Evolutionary conservation across 2,113 vertebrate species (phyloP).

Genomic region (Speoplatyrhinus poulsoni): DNA sequence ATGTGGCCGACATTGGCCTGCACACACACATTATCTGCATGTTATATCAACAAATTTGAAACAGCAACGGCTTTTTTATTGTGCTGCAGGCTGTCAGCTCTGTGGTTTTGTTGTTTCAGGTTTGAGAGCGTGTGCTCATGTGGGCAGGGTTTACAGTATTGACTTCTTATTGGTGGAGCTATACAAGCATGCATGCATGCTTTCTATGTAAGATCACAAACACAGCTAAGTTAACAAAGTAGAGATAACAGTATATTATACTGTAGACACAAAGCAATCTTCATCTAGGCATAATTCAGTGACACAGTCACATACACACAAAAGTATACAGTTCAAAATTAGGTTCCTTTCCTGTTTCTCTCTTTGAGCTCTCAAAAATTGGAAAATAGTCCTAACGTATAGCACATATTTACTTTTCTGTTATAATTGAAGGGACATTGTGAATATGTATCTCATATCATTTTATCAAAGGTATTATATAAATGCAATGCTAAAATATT

Average conservation of each 20-base stretch:
- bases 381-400: too few relatives aligned
- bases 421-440: too few relatives aligned
- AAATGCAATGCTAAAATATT: too few relatives aligned
- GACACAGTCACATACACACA: too few relatives aligned
- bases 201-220: neutral
- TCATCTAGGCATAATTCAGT: too few relatives aligned
- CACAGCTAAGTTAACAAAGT: neutral
- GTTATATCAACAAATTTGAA: conserved; percentile 70
- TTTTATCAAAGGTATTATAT: too few relatives aligned
- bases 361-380: too few relatives aligned
- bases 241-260: neutral
- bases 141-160: neutral
- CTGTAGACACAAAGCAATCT: neutral
- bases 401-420: too few relatives aligned
- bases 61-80: conserved; percentile 43
- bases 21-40: conserved; percentile 41
- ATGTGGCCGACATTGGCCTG: conserved; percentile 31
- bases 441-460: too few relatives aligned
- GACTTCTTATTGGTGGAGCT: conserved; percentile 1
- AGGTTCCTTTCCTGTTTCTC: too few relatives aligned
- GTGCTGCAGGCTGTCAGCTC: conserved; percentile 25
- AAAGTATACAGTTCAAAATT: too few relatives aligned
- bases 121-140: conserved; percentile 17
- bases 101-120: conserved; percentile 1
- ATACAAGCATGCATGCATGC: neutral